A percentile compares a stretch with the other conserved stretches of the same genome.
These are phyloP conservation scores for Spilosoma lubricipeda DNA, from an alignment of 2,888 invertebrate genomes.

Conservation along the genomic window DNA sequence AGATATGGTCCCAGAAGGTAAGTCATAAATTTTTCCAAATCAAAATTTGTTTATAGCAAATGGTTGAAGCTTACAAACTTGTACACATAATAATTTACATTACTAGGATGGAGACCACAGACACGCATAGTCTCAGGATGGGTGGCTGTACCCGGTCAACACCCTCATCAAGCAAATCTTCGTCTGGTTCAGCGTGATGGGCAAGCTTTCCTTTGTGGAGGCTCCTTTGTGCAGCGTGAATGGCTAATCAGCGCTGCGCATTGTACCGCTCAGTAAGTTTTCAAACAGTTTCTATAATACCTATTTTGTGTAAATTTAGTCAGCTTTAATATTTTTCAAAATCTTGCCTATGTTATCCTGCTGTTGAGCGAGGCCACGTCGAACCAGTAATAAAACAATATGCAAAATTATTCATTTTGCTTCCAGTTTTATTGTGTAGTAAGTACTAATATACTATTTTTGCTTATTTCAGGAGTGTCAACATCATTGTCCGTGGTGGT, in stretches of 20 bases:
- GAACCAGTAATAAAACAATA: no score
- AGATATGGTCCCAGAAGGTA: constrained; percentile 44
- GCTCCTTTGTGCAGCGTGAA: constrained; percentile 66
- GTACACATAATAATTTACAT: not conserved
- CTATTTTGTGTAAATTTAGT: not conserved
- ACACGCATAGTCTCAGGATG: constrained; percentile 74
- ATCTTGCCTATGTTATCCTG: no score
- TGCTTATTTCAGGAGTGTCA: constrained; percentile 56
- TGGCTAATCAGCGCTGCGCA: constrained; percentile 78
- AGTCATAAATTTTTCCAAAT: not conserved
- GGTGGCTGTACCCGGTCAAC: constrained; percentile 71
- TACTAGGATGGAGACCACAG: not conserved
- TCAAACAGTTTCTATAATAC: not conserved
- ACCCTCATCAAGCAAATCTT: constrained; percentile 71
- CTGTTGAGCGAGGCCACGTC: no score
- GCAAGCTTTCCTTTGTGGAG: constrained; percentile 67
- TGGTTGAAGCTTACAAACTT: no score
- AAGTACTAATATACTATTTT: not conserved
- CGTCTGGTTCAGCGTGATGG: constrained; percentile 64
- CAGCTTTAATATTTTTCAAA: no score
- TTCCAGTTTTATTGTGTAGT: no score
- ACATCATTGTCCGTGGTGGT: constrained; percentile 69
- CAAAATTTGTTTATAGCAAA: no score
- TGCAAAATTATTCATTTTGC: no score
- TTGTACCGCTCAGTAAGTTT: constrained; percentile 72